phyloP scores from a whole-genome alignment of 1,140 invertebrate species.

The Melanaphis sacchari region DNA sequence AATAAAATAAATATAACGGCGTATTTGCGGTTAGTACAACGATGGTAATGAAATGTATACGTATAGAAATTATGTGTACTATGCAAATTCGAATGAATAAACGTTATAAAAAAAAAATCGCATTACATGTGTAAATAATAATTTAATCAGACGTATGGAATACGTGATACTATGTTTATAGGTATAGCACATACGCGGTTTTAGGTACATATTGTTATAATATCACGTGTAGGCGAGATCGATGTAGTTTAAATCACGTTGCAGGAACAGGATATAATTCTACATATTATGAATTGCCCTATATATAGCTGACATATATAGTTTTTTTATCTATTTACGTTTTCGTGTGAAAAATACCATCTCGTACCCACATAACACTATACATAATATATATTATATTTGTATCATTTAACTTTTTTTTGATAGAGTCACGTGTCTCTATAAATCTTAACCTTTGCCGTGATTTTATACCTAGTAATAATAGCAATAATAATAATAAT shows the following conservation, averaged over 20 bases:
- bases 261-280: background rate
- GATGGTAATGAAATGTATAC: background rate
- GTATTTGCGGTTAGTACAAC: background rate
- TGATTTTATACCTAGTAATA: background rate
- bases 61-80: background rate
- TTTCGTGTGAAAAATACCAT: background rate
- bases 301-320: background rate
- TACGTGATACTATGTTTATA: background rate
- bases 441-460: background rate
- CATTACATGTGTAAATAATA: background rate
- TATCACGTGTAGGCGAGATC: background rate
- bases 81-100: background rate
- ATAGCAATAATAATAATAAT: background rate
- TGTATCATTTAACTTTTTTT: background rate
- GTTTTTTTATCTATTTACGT: constrained; percentile 3
- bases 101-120: background rate
- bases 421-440: background rate
- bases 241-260: background rate
- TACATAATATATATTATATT: constrained; percentile 6
- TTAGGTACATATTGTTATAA: background rate
- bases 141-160: background rate
- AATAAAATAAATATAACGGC: background rate
- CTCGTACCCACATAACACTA: background rate
- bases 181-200: background rate
- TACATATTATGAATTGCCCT: background rate